phyloP scores from a whole-genome alignment of 2,113 vertebrate species.

The Platysteira castanea region DNA sequence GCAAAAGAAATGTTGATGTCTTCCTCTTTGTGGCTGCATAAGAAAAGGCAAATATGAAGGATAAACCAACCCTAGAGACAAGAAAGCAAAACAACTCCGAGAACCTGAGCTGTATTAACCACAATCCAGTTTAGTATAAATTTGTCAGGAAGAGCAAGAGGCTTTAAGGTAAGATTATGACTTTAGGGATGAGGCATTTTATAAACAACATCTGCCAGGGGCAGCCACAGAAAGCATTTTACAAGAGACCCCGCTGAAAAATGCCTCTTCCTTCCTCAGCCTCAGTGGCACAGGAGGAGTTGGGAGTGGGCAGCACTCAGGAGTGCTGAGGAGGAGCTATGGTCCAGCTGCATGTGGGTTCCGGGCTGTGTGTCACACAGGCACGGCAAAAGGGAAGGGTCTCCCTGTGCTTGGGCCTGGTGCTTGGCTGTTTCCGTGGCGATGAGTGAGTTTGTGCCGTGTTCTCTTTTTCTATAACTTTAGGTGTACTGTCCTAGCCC shows the following conservation, averaged over 20 bases:
- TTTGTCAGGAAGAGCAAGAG: conserved; percentile 24
- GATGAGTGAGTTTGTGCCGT: neutral
- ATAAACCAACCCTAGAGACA: conserved; percentile 1
- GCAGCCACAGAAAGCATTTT: neutral
- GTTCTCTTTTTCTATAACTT: accelerated
- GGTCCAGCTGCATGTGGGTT: accelerated
- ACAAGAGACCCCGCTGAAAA: neutral
- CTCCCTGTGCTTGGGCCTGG: neutral
- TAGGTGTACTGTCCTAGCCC: neutral
- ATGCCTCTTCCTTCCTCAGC: neutral
- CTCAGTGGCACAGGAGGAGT: accelerated
- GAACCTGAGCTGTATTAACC: conserved; percentile 43
- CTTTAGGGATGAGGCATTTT: neutral
- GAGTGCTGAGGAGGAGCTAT: neutral
- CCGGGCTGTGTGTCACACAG: accelerated
- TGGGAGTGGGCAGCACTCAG: neutral
- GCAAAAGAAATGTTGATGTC: neutral
- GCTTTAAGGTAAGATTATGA: conserved; percentile 48
- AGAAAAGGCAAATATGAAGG: neutral
- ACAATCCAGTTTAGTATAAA: conserved; percentile 31
- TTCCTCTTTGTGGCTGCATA: neutral
- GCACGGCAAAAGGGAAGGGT: accelerated
- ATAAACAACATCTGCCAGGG: neutral
- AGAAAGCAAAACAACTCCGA: neutral
- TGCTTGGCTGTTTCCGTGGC: neutral